Evolutionary conservation across 2,113 vertebrate genomes (phyloP).

Genomic region (Rattus rattus): DNA sequence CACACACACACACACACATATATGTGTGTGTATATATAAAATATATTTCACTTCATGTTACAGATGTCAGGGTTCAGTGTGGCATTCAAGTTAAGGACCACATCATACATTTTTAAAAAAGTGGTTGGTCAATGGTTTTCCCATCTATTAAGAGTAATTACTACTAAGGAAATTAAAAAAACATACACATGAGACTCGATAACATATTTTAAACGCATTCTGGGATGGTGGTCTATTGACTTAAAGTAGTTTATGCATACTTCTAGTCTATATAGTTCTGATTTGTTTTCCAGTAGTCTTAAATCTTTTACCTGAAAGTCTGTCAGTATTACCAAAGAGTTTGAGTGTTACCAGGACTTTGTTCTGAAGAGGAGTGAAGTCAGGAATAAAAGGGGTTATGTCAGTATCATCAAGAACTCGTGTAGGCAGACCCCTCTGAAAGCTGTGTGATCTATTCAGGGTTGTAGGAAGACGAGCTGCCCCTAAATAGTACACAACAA

Average conservation of each 20-base stretch:
- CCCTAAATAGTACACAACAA: constrained; percentile 82
- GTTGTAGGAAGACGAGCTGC: constrained; percentile 77
- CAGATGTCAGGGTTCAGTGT: not conserved
- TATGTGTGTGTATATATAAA: not conserved
- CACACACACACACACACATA: no score
- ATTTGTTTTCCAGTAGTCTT: not conserved
- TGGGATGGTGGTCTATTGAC: not conserved
- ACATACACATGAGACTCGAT: not conserved
- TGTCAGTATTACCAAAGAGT: constrained; percentile 56
- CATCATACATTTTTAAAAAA: not conserved
- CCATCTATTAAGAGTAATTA: not conserved
- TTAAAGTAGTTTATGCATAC: not conserved
- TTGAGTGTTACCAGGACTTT: constrained; percentile 69
- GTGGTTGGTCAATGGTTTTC: not conserved
- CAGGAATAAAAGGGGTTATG: constrained; percentile 69
- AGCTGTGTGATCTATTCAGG: not conserved
- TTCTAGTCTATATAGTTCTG: not conserved
- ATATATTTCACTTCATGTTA: not conserved
- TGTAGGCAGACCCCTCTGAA: constrained; percentile 84
- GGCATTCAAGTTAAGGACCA: not conserved
- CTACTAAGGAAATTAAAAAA: not conserved
- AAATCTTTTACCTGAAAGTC: constrained; percentile 79
- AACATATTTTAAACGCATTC: not conserved
- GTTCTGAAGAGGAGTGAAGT: constrained; percentile 84
- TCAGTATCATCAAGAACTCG: constrained; percentile 78